A percentile compares a stretch with the other conserved stretches of the same genome.
Evolutionary conservation across 2,797 vertebrate genomes (phyloP).

Genomic region (Poeciliopsis gracilis): DNA sequence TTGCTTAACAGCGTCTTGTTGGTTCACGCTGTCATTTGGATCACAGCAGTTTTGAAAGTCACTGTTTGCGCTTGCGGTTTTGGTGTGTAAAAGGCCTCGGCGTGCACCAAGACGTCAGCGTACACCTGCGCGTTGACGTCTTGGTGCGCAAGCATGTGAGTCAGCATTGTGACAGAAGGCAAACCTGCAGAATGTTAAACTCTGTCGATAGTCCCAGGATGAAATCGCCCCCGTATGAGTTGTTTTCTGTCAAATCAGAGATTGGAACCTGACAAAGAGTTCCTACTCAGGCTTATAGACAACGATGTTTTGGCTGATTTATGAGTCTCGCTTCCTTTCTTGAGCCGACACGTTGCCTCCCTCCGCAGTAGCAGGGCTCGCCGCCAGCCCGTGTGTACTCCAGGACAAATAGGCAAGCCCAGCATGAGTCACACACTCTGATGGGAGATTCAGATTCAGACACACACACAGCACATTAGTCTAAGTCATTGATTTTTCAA

Average conservation of each 20-base stretch:
- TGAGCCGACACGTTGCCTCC: constrained; percentile 31
- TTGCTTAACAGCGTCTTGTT: too few species aligned
- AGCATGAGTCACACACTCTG: constrained; percentile 54
- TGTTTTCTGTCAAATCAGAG: constrained; percentile 5
- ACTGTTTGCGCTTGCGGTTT: not conserved
- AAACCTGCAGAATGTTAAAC: constrained; percentile 53
- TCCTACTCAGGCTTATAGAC: constrained; percentile 53
- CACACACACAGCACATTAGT: constrained; percentile 26
- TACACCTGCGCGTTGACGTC: constrained; percentile 36
- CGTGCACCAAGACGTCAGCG: not conserved
- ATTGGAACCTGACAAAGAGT: constrained; percentile 24
- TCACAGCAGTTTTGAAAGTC: not conserved
- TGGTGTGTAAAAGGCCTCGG: not conserved
- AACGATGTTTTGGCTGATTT: constrained; percentile 47
- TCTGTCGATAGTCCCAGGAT: constrained; percentile 53
- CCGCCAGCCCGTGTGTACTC: constrained; percentile 27
- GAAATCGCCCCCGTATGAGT: constrained; percentile 1
- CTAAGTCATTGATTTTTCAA: constrained; percentile 56
- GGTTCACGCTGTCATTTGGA: not conserved
- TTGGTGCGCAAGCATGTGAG: constrained; percentile 32
- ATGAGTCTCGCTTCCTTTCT: constrained; percentile 12
- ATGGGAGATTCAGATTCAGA: constrained; percentile 32
- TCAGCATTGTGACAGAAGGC: constrained; percentile 21
- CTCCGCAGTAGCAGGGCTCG: constrained; percentile 29
- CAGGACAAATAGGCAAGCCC: constrained; percentile 52